A percentile compares a stretch with the other conserved stretches of the same genome.
Conservation (phyloP, 2,797 vertebrate species). For the Natrix natrix region DNA sequence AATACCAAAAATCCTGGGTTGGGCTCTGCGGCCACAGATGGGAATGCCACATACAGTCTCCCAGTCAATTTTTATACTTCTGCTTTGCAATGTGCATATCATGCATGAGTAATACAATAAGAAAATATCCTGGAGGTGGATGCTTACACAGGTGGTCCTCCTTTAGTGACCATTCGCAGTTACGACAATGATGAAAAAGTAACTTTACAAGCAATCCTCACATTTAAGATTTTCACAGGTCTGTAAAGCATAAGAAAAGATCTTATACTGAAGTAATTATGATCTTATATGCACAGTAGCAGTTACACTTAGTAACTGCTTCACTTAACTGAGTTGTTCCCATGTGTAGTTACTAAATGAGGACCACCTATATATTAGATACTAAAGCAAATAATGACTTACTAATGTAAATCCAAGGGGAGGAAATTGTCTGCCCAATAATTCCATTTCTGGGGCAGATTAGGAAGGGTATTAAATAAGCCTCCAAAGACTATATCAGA, state of each 20-base stretch:
- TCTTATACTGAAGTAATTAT: not conserved
- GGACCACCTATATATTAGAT: not conserved
- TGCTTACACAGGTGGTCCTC: not conserved
- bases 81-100: not conserved
- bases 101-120: not conserved
- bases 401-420: not conserved
- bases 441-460: not conserved
- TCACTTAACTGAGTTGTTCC: not conserved
- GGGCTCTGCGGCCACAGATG: not conserved
- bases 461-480: not conserved
- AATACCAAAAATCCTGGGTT: not conserved
- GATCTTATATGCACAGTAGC: not conserved
- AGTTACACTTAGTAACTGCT: not conserved
- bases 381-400: not conserved
- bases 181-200: not conserved
- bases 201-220: not conserved
- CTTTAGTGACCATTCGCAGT: not conserved
- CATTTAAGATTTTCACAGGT: not conserved
- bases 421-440: not conserved
- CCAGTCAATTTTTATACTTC: not conserved
- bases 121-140: not conserved
- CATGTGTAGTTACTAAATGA: not conserved
- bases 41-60: not conserved
- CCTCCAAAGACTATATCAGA: not conserved
- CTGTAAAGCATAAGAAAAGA: not conserved